Evolutionary conservation across 1,140 invertebrate species (phyloP).

Genomic region (Zophobas atratus): DNA sequence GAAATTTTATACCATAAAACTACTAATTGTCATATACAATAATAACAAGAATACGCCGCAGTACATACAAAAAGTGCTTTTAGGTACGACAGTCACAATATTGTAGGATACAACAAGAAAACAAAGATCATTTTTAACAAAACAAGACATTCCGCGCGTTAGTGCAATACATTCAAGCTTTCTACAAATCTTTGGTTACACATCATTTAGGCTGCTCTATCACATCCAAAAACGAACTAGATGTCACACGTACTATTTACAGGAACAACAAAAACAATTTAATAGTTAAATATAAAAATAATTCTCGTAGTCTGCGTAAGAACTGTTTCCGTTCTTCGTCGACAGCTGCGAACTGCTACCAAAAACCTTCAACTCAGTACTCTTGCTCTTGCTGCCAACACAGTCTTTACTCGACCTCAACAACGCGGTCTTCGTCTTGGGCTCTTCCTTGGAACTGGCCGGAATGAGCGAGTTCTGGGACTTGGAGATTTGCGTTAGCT

Average conservation of each 20-base stretch:
- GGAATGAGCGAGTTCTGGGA: slow-evolving; percentile 58
- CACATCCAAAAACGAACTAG: slow-evolving; percentile 52
- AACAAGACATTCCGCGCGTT: background rate
- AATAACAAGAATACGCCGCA: too few species aligned
- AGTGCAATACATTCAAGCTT: background rate
- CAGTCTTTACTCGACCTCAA: slow-evolving; percentile 50
- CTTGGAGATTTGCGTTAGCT: slow-evolving; percentile 58
- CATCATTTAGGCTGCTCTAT: slow-evolving; percentile 43
- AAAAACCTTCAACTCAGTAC: slow-evolving; percentile 61
- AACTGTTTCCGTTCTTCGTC: slow-evolving; percentile 64
- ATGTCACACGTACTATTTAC: slow-evolving; percentile 54
- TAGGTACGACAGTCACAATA: too few species aligned
- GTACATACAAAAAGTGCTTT: too few species aligned
- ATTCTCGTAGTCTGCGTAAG: slow-evolving; percentile 75
- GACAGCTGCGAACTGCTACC: slow-evolving; percentile 68
- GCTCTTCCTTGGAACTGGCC: slow-evolving; percentile 61
- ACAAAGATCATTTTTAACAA: background rate
- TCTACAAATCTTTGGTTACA: slow-evolving; percentile 40
- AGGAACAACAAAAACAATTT: slow-evolving; percentile 31
- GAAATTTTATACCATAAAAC: too few species aligned
- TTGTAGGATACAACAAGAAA: too few species aligned
- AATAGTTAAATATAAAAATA: slow-evolving; percentile 73
- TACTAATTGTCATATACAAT: too few species aligned
- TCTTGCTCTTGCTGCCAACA: slow-evolving; percentile 55
- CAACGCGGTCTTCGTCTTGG: slow-evolving; percentile 59